Evolutionary conservation across 2,113 vertebrate genomes (phyloP).

Genomic region (Petrocephalus microphthalmus): DNA sequence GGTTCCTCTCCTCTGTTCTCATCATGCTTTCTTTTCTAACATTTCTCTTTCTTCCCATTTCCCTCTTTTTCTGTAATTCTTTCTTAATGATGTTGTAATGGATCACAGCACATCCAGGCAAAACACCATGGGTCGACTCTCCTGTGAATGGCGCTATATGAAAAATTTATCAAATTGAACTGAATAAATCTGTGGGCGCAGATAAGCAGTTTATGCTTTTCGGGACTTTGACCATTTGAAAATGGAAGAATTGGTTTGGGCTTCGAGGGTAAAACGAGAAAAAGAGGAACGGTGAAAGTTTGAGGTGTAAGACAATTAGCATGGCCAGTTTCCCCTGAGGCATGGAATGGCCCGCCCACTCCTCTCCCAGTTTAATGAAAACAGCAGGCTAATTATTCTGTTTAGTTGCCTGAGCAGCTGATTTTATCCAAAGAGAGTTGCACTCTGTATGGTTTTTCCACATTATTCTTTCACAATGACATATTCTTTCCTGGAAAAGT

Average conservation of each 20-base stretch:
- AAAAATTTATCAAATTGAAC: too few species aligned
- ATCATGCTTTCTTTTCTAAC: background rate
- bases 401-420: constrained; percentile 2
- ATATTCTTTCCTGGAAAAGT: background rate
- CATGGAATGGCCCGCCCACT: background rate
- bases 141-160: too few species aligned
- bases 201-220: background rate
- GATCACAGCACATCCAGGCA: too few species aligned
- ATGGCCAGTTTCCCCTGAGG: background rate
- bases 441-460: background rate
- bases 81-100: background rate
- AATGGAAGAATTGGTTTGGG: background rate
- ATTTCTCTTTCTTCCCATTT: background rate
- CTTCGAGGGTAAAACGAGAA: background rate
- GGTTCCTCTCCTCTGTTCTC: background rate
- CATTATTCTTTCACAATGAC: background rate
- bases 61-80: background rate
- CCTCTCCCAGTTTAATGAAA: background rate
- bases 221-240: background rate
- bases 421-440: background rate
- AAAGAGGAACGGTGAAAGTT: background rate
- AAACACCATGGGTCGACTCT: too few species aligned
- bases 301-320: background rate
- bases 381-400: background rate
- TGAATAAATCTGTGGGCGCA: background rate